Base-by-base conservation (phyloP, 2,113 vertebrate genomes). In the Plestiodon gilberti region DNA sequence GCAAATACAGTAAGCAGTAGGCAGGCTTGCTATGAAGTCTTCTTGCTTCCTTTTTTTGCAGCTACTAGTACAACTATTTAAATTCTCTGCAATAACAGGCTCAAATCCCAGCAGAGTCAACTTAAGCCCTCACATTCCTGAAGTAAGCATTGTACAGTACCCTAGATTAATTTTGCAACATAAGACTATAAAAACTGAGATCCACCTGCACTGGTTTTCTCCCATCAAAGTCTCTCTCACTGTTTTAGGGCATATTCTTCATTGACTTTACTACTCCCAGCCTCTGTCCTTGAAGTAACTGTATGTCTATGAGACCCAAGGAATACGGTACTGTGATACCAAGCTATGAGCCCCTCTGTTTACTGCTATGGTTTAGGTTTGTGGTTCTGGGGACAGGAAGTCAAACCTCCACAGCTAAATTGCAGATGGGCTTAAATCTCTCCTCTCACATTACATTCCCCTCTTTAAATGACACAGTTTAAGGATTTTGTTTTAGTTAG, bases 111-210 rank as follows among this genome's bases (percentile, higher is more conserved):
- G 75, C 74, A 3, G 18, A 69, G 69, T 28, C 69, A 82, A 62
- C 1, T 0, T 6, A 81, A 0, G 25, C n/a, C 0, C 0, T 55
- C 64, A 28, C 74, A 40, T 33, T 88, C 57, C 75, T 2, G 0
- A 57, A 59, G 30, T 30, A 33, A 87, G 33, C 75, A 61, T 23
- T 1, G 2, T n/a, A 1, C 59, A 0, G 0, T 20, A 38, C 0
- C 0, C 75, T 0, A 0, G 28, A 11, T n/a, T 0, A 0, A 5
- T 25, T 30, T 28, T 82, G 35, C 0, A 80, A 0, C 6, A 4
- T 69, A 38, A 40, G 64, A 62, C 80, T 61, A 0, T 28, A 13
- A 14, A 77, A 88, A 28, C 67, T 28, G 3, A n/a, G 18, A 35
- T 7, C 70, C 0, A 0, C 25, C 33, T 33, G 81, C 7, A n/a